Evolutionary conservation across 2,113 vertebrate genomes (phyloP), one percentile per base, ranked within the genome.

Genomic region (Urocitellus parryii): DNA sequence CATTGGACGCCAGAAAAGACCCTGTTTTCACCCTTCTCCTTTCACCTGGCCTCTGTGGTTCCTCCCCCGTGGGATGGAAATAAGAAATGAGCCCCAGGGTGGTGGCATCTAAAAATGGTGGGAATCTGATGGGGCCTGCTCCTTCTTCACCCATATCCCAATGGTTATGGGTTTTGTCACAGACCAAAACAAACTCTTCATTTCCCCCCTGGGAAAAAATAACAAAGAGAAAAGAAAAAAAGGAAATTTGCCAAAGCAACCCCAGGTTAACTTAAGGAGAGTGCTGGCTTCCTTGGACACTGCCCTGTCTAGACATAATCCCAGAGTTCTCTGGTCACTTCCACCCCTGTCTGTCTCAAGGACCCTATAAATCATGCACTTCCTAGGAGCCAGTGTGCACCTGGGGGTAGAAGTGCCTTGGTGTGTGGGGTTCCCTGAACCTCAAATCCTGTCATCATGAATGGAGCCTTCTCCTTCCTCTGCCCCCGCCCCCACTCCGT

Each of bases 251-350:
- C 92, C 93, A 86, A 85, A 67, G 95, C 51, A 51, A 81, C 58
- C 82, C 72, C 85, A 24, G 58, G 42, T 91, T n/a, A 88, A 93
- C 20, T 45, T 65, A 83, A 91, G 70, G 84, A 83, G 74, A 92
- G 68, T 12, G 1, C 65, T 1, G 42, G 65, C 80, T 87, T 93
- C 90, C 88, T 72, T 0, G 34, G 61, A 76, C 70, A 70, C 37
- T 4, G 6, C 86, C 93, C 79, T 39, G 89, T 95, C 96, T 95
- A 93, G 96, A 95, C 25, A 0, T 13, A 39, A 84, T 86, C 86
- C 82, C 74, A 72, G 53, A 39, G 48, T 18, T 51, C 65, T 56
- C 42, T 70, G 45, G 79, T 53, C 25, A 34, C 86, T 83, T 22
- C 32, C 88, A 45, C 20, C 67, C 70, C 45, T 12, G 73, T 45